Evolutionary conservation across 2,888 invertebrate species (phyloP), one percentile per base, ranked within the genome.

Genomic region (Microchrysa polita): DNA sequence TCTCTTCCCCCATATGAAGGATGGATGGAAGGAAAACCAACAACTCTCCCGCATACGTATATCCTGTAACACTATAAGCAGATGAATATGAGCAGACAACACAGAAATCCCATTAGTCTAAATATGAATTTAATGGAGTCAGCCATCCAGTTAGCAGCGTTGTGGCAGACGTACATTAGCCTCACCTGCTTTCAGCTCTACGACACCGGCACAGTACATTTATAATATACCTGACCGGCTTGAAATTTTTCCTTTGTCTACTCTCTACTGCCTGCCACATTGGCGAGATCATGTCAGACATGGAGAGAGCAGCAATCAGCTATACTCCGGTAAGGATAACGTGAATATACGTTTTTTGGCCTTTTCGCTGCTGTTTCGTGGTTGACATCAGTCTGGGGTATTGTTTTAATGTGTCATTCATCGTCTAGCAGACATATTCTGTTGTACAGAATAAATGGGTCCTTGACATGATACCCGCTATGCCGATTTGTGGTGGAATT

Each of bases 101-200:
- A 69, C 55, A 69, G 57, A 69, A 69, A 69, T 69, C 55, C 69
- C 69, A 69, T 69, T 69, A 69, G 69, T 40, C 16, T 34, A 40
- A 42, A 57, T 55, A 69, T 40, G 69, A 69, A 34, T 57, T 69
- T 69, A 69, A 69, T 57, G 69, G 69, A 57, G 55, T 16, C 55
- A 44, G 55, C 53, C 67, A 53, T 53, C 22, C 48, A 65, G 1
- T 22, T 22, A 65, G 1, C 20, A n/a, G 40, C n/a, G 22, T n/a
- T 67, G 53, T 12, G 67, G 53, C 18, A 53, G 53, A 67, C 48
- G n/a, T 48, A 48, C 67, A 65, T 65, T 67, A 53, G 69, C 57
- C 57, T 65, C 48, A 57, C 57, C 40, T 40, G 12, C 7, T 69
- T 10, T 55, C 57, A n/a, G n/a, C n/a, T n/a, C n/a, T n/a, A n/a